Evolutionary conservation across 2,888 invertebrate genomes (phyloP), one percentile per base, ranked within the genome.

Genomic region (Apodemia mormo): DNA sequence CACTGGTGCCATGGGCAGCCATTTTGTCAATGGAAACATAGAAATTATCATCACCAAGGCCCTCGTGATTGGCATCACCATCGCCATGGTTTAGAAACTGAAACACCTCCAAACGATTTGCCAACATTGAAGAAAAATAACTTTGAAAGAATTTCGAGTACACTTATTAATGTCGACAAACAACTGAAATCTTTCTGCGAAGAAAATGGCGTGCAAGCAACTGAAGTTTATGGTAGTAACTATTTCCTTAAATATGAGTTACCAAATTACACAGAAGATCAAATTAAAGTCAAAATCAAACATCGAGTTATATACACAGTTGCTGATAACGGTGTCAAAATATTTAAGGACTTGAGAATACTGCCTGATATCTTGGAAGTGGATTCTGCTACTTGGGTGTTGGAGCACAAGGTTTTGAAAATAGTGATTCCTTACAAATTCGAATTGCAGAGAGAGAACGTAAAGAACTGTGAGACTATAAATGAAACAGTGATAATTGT

Each of bases 141-240:
- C 5, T 71, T 71, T 14, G 71, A 71, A 65, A 45, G 37, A 14
- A 65, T 71, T n/a, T 67, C 69, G 0, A 49, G 56, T n/a, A 65
- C 67, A 5, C 49, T 71, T 10, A 61, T 68, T 5, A 61, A 49
- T 66, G 65, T 68, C 5, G 69, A 71, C 58, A 30, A 66, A 58
- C 30, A 65, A 69, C 5, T 58, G 43, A 14, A 65, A 43, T 8
- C 9, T 58, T 61, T 66, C 9, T 71, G 71, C 12, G 67, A 40
- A 7, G 66, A 69, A 12, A 71, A 69, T 10, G 2, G 7, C 0
- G 40, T 37, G 9, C 14, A 65, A 8, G 40, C 56, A n/a, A 68
- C 29, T n/a, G 71, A 71, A 69, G 10, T 68, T 29, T 71, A 66
- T 43, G 71, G 71, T 43, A 49, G 68, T 0, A 10, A 29, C 22